Evolutionary conservation across 2,113 vertebrate species (phyloP).

Genomic region (Tachycineta bicolor): DNA sequence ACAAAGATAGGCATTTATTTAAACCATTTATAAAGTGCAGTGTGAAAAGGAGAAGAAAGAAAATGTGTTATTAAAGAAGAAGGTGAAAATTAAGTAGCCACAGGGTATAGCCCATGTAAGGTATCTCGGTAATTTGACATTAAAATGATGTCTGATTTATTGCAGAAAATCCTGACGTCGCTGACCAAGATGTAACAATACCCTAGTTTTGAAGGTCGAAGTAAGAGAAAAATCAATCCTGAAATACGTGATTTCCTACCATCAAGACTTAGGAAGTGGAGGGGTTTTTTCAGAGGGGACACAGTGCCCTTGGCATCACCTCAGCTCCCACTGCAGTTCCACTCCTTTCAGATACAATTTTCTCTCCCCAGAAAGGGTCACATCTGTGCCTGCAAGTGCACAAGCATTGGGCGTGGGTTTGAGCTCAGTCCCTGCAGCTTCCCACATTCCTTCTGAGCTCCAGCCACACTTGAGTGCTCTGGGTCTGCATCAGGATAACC

Average conservation of each 20-base stretch:
- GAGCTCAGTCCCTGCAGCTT: background rate
- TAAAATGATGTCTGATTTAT: background rate
- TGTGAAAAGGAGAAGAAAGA: background rate
- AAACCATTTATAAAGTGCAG: background rate
- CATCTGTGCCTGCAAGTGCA: background rate
- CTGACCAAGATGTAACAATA: constrained; percentile 11
- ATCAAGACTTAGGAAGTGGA: background rate
- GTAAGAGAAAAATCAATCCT: constrained; percentile 11
- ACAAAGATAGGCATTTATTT: background rate
- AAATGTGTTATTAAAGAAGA: background rate
- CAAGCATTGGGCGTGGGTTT: background rate
- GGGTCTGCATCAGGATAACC: background rate
- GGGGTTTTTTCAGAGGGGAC: background rate
- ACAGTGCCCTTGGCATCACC: background rate
- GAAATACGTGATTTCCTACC: background rate
- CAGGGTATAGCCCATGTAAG: background rate
- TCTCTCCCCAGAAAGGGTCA: background rate
- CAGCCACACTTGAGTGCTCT: background rate
- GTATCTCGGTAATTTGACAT: background rate
- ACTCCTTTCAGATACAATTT: background rate
- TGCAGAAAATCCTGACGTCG: background rate
- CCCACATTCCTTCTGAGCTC: background rate
- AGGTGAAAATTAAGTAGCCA: background rate
- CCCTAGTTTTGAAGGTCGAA: background rate
- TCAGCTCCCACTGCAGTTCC: background rate